Evolutionary conservation across 2,113 vertebrate genomes (phyloP), one percentile per base, ranked within the genome.

Genomic region (Gallinago jamesoni): DNA sequence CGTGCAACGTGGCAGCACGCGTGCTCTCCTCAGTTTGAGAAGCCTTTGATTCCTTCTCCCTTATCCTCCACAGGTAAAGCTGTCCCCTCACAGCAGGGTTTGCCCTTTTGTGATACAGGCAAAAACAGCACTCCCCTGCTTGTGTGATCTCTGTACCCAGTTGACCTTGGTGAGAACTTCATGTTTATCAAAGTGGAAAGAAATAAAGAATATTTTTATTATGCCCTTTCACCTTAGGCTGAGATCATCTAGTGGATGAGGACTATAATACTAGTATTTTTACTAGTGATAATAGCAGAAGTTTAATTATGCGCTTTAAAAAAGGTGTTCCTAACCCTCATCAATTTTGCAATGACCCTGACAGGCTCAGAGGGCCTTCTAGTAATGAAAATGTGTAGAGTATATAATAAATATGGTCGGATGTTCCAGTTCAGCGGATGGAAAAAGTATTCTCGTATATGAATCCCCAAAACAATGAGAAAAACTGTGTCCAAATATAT

Each of bases 311-410:
- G 14, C 19, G 2, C 56, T 91, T 80, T 77, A 64, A 91, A 72
- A 76, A 84, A 68, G 33, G 9, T 83, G 45, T 87, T 89, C 57
- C 87, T 80, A 15, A 55, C 64, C 76, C 75, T 89, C 52, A 92
- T 88, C 91, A 94, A 90, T 96, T 96, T 95, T 96, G 53, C 35
- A 76, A 56, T 24, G 4, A 80, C 39, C 77, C 80, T 60, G 72
- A 63, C 72, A 93, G 79, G 68, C 50, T 93, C 74, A 52, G 31
- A 43, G 69, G 87, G 70, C 57, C 57, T 94, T 95, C 68, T 87
- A 87, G 53, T 48, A 84, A 84, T 86, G 85, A 90, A 97, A 94
- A 94, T 69, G 21, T 64, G 19, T 76, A 12, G 57, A 52, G 31
- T 57, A 11, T 70, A 17, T 45, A 94, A 87, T 39, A 91, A 21